Percentiles rank a stretch among this genome's conserved stretches.
Evolutionary conservation across 2,113 vertebrate species (phyloP).

Genomic region (Lipotes vexillifer): DNA sequence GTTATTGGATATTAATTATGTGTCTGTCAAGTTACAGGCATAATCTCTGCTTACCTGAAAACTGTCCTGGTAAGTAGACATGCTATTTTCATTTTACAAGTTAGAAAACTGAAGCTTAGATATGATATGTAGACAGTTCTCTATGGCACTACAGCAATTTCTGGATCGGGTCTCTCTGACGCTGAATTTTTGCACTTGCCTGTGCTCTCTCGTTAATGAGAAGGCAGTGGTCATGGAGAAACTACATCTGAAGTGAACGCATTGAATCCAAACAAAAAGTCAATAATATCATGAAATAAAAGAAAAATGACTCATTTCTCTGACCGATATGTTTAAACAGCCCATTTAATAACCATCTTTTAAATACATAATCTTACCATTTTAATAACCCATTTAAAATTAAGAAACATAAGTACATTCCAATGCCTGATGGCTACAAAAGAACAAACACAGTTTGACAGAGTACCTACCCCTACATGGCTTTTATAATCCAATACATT

Average conservation of each 20-base stretch:
- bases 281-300: not conserved
- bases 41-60: not conserved
- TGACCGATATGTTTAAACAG: not conserved
- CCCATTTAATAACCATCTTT: not conserved
- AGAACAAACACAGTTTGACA: not conserved
- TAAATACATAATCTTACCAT: not conserved
- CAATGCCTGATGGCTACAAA: not conserved
- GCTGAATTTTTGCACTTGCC: not conserved
- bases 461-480: not conserved
- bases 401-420: not conserved
- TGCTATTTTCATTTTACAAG: not conserved
- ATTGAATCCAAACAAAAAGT: not conserved
- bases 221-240: not conserved
- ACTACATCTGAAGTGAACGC: not conserved
- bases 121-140: not conserved
- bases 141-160: not conserved
- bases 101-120: not conserved
- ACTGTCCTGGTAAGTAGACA: not conserved
- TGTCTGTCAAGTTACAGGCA: not conserved
- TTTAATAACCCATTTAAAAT: not conserved
- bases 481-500: not conserved
- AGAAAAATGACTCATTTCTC: conserved; percentile 11
- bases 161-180: not conserved
- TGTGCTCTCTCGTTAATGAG: not conserved
- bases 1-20: not conserved